Percentiles rank a stretch among this genome's conserved stretches.
phyloP scores from a whole-genome alignment of 2,113 vertebrate genomes.

The Leptobrachium ailaonicum region DNA sequence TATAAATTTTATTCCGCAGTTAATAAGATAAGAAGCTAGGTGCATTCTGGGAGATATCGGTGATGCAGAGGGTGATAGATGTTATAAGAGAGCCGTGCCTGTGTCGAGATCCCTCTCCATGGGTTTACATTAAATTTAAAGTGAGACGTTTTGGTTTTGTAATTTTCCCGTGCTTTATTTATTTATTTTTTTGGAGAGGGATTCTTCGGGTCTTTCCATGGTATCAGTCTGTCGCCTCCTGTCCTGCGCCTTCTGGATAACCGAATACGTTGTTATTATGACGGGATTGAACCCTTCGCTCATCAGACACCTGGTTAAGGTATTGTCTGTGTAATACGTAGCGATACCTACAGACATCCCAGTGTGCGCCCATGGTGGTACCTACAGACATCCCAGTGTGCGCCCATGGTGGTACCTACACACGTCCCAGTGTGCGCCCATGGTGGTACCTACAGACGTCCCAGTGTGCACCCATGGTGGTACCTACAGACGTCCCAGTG shows the following conservation, averaged over 20 bases:
- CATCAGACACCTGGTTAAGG: slow-evolving; percentile 5
- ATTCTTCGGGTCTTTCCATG: neutral
- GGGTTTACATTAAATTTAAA: neutral
- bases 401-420: too few species aligned
- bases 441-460: too few species aligned
- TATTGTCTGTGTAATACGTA: slow-evolving; percentile 43
- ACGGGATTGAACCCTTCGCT: neutral
- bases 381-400: too few species aligned
- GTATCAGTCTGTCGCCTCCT: neutral
- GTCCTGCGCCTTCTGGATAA: neutral
- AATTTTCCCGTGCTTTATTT: neutral
- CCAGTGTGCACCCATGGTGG: too few species aligned
- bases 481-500: too few species aligned
- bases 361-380: too few species aligned
- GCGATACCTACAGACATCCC: neutral
- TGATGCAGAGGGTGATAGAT: neutral
- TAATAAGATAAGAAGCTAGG: too few species aligned
- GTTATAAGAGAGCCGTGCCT: neutral
- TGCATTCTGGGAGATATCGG: neutral
- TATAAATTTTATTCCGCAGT: too few species aligned
- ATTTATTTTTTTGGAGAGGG: too few species aligned
- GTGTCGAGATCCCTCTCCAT: neutral
- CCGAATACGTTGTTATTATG: neutral
- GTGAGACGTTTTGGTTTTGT: neutral
- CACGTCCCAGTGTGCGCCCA: too few species aligned